Base-by-base conservation (phyloP, 2,113 vertebrate species). In the Sapajus apella region DNA sequence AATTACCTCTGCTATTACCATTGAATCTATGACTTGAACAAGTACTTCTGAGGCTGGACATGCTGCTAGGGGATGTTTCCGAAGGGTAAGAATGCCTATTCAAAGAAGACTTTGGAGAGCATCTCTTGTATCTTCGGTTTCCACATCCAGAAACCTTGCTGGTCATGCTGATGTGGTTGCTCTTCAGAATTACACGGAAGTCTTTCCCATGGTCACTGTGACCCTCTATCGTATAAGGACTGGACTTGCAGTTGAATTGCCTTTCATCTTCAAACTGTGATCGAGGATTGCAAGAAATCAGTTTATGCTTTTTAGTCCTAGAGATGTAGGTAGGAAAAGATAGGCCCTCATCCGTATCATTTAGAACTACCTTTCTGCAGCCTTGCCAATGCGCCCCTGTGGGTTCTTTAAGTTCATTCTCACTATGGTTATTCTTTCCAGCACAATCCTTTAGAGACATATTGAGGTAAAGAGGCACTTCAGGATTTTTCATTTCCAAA, bases 311-410 rank as follows among this genome's bases (percentile, higher is more conserved):
- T 96, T 98, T 98, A 96, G 97, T 98, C 80, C 96, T 97, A 70
- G 98, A 97, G 50, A 97, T 88, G 58, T 98, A 98, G 90, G 98
- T 83, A 90, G 98, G 98, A 97, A 99, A 98, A 20, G 98, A 98
- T 50, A 99, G 97, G 25, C 97, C 98, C 76, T 99, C 98, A 2
- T 98, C 99, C 97, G 96, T 98, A 70, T 98, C 96, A 91, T 98
- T 99, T 91, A 98, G 97, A 0, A 97, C 96, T 73, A 97, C 97
- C 96, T 98, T 98, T 97, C 97, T 98, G 93, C 93, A 98, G 55
- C 23, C 96, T 80, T 97, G 98, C 96, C 98, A 98, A 55, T 96
- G 98, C 87, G 98, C 52, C 82, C 98, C 98, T 94, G 98, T 97
- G 86, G 97, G 75, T 98, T 95, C 98, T 98, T 98, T 98, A 68